Evolutionary conservation across 2,888 invertebrate genomes (phyloP).

Genomic region (Galeopsomyia nigrocyanea): DNA sequence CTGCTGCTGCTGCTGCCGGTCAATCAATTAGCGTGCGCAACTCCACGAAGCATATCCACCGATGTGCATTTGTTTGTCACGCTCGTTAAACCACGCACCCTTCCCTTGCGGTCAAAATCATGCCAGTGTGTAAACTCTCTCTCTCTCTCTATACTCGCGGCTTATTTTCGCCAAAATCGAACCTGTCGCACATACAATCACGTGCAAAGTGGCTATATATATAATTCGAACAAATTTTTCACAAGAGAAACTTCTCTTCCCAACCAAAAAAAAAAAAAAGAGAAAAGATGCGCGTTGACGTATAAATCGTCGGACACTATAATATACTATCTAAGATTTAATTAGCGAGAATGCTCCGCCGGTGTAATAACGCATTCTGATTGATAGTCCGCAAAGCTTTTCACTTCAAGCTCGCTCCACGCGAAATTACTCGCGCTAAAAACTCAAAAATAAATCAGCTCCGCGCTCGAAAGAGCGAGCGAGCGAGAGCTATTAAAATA

Average conservation of each 20-base stretch:
- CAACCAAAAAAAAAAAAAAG: too few relatives aligned
- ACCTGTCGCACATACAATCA: too few relatives aligned
- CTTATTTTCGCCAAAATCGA: conserved; percentile 44
- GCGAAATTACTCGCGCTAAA: not conserved
- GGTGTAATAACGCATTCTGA: too few relatives aligned
- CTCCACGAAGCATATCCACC: conserved; percentile 51
- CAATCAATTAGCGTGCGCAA: conserved; percentile 63
- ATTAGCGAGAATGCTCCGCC: too few relatives aligned
- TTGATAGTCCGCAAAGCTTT: too few relatives aligned
- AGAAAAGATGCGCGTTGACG: too few relatives aligned
- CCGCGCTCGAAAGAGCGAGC: not conserved
- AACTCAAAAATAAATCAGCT: conserved; percentile 14
- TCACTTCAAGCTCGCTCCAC: too few relatives aligned
- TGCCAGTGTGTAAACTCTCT: too few relatives aligned
- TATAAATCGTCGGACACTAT: too few relatives aligned
- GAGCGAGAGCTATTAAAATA: conserved; percentile 33
- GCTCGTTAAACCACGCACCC: conserved; percentile 42
- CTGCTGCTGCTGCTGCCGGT: conserved; percentile 50
- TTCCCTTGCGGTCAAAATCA: conserved; percentile 43
- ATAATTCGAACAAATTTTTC: too few relatives aligned
- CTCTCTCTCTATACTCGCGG: conserved; percentile 15
- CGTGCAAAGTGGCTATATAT: too few relatives aligned
- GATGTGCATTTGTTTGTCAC: conserved; percentile 62
- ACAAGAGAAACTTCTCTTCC: too few relatives aligned
- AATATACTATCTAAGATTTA: not conserved